Conservation (phyloP, 2,888 invertebrate genomes). For the Zhengitettix transpicula region DNA sequence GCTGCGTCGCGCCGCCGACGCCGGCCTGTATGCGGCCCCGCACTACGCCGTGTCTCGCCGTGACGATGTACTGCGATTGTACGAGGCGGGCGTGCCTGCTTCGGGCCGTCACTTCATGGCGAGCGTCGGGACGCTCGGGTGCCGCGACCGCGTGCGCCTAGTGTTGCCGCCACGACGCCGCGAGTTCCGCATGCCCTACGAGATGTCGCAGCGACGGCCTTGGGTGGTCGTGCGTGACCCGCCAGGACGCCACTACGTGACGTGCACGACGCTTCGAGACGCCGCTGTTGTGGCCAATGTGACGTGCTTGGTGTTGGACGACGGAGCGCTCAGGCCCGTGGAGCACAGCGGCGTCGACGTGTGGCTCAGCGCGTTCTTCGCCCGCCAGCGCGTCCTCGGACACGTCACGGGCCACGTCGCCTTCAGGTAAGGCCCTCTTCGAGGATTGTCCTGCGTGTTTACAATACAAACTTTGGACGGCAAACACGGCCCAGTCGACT, state of each 20-base stretch:
- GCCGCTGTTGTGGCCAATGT: conserved; percentile 66
- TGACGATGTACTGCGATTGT: conserved; percentile 50
- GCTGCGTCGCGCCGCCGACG: conserved; percentile 48
- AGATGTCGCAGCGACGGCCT: conserved; percentile 55
- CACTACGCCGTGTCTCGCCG: conserved; percentile 48
- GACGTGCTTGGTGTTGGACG: conserved; percentile 49
- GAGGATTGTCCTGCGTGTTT: no score
- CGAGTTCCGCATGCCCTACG: conserved; percentile 47
- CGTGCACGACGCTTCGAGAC: conserved; percentile 68
- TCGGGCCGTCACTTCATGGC: conserved; percentile 50
- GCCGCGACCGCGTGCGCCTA: conserved; percentile 52
- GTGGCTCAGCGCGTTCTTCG: conserved; percentile 57
- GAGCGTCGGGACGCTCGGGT: conserved; percentile 56
- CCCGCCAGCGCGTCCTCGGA: conserved; percentile 41
- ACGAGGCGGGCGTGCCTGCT: conserved; percentile 42
- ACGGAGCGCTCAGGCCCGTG: conserved; percentile 50
- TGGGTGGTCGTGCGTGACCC: conserved; percentile 67
- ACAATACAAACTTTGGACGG: no score
- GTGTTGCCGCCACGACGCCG: conserved; percentile 44
- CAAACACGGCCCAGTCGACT: no score
- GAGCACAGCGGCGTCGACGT: conserved; percentile 44
- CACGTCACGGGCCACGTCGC: conserved; percentile 64
- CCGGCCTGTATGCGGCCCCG: conserved; percentile 47
- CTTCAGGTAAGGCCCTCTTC: conserved; percentile 37
- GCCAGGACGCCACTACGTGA: conserved; percentile 57